Evolutionary conservation across 2,888 invertebrate genomes (phyloP), one percentile per base, ranked within the genome.

Genomic region (Acrocyrtus sp.): DNA sequence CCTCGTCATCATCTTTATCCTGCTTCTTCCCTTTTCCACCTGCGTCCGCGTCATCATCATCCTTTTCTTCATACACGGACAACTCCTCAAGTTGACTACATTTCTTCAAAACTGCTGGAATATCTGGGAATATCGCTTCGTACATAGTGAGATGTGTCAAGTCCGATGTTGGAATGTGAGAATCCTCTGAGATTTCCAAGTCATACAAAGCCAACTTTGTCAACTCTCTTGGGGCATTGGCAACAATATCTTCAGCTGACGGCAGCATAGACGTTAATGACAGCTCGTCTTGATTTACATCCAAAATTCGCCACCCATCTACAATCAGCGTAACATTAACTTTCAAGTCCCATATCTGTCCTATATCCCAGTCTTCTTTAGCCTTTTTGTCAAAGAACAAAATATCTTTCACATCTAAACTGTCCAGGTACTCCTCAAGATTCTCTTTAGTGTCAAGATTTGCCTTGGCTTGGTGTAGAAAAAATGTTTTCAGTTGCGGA

Each of bases 351-450:
- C 72, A 72, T 15, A 72, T 53, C 21, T 72, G 41, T 17, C 58
- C 72, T 1, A 72, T 5, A 22, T 72, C 72, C 72, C 72, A 72
- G 4, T 47, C 26, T n/a, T 56, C n/a, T 34, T 70, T 70, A 3
- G 51, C 45, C 29, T 65, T 72, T 27, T 72, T 72, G 29, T 72
- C 72, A 29, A 72, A 72, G 22, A 72, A 72, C 2, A 72, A 4
- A 4, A 72, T 24, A 4, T 21, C 48, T 43, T 72, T 72, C 5
- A 48, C 72, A n/a, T 72, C 72, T 50, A 72, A 27, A 1, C 27
- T 22, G 1, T 72, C 72, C 34, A 72, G n/a, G 22, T 57, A 72
- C 15, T 43, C 47, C 39, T 72, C 72, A 22, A 72, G 19, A 1
- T 72, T 19, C 5, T 57, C 57, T 17, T 58, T 63, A 0, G 50